Evolutionary conservation across 2,888 invertebrate species (phyloP).

Genomic region (Pseudococcus longispinus): DNA sequence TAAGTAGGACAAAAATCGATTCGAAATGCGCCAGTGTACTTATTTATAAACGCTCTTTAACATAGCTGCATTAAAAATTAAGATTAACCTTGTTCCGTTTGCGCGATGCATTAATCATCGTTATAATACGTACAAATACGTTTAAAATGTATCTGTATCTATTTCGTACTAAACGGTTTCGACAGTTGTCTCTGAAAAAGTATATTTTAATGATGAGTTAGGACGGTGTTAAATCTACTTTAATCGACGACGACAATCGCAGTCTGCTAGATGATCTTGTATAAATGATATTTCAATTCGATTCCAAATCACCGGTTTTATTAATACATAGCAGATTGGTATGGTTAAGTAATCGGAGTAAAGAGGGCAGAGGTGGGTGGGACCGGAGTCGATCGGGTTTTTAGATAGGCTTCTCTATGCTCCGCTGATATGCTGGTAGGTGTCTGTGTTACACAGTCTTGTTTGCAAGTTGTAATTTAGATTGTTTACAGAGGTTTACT

Average conservation of each 20-base stretch:
- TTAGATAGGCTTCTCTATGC: background rate
- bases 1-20: slow-evolving; percentile 21
- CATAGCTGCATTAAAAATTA: slow-evolving; percentile 28
- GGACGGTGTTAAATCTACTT: background rate
- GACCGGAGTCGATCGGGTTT: background rate
- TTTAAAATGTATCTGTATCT: background rate
- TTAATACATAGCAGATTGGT: background rate
- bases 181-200: background rate
- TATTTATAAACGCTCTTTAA: slow-evolving; percentile 5
- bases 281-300: background rate
- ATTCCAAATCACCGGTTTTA: background rate
- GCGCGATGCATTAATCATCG: slow-evolving; percentile 23
- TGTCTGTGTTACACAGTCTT: background rate
- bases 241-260: background rate
- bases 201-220: background rate
- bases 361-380: slow-evolving; percentile 1
- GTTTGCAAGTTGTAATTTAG: slow-evolving; percentile 11
- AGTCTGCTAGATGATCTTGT: background rate
- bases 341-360: background rate
- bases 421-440: background rate
- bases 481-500: slow-evolving; percentile 1
- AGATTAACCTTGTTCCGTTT: slow-evolving; percentile 31
- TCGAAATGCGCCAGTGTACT: background rate
- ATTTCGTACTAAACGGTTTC: background rate
- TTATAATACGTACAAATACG: background rate